phyloP scores from a whole-genome alignment of 2,797 vertebrate genomes.

The Sylvilagus floridanus region DNA sequence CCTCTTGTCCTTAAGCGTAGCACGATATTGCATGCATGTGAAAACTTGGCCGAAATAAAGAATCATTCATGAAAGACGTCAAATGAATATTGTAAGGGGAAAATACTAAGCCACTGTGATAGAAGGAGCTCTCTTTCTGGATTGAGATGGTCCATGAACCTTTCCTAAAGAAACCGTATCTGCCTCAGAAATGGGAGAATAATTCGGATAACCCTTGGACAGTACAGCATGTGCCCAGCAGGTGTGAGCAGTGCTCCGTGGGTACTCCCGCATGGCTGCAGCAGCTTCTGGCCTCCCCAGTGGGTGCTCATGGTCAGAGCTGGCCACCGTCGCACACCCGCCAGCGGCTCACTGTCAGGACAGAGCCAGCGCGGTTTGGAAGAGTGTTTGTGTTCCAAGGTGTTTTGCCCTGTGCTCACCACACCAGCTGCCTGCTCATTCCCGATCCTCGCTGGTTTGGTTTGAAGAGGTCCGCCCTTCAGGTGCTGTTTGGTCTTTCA shows the following conservation, averaged over 20 bases:
- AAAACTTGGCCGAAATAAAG: not conserved
- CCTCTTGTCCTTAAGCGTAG: not conserved
- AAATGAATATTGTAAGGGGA: not conserved
- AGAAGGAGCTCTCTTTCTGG: slow-evolving; percentile 1
- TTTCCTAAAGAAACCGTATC: not conserved
- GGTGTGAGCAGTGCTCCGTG: not conserved
- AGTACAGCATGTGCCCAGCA: not conserved
- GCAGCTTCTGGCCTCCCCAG: not conserved
- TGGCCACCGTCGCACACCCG: not conserved
- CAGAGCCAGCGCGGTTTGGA: not conserved
- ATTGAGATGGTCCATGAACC: not conserved
- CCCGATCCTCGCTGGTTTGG: not conserved
- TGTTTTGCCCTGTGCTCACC: not conserved
- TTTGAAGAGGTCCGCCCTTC: not conserved
- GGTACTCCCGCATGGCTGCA: too few relatives aligned
- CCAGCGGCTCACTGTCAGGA: not conserved
- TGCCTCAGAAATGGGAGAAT: not conserved
- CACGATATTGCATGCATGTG: not conserved
- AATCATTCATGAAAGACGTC: not conserved
- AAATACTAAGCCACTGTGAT: not conserved
- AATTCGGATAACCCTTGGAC: not conserved
- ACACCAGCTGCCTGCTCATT: not conserved
- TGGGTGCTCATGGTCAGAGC: accelerated
- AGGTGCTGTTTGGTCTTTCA: not conserved
- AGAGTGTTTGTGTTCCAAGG: not conserved